Percentiles rank a stretch among this genome's conserved stretches.
Conservation (phyloP, 35 echinoderm and acorn worm species). For the Lytechinus pictus region DNA sequence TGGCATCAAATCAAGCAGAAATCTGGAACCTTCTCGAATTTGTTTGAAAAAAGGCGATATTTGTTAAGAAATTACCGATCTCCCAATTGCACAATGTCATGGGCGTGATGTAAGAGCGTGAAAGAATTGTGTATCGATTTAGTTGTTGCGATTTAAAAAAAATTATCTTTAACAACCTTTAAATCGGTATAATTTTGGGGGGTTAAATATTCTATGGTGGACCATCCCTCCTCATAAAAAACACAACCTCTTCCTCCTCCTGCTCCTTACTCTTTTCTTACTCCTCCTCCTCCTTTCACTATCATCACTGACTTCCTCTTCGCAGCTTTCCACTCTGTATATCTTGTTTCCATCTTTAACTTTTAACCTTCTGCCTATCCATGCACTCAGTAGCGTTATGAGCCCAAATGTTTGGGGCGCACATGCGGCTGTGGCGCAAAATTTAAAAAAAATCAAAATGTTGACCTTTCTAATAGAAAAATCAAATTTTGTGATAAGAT, state of each 20-base stretch:
- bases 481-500: too few species aligned
- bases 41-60: background rate
- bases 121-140: background rate
- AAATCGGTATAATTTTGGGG: too few species aligned
- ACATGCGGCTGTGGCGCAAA: too few species aligned
- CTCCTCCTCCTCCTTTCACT: background rate
- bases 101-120: background rate
- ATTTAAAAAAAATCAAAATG: too few species aligned
- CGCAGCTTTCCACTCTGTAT: background rate
- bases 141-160: too few species aligned
- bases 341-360: background rate
- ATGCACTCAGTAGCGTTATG: too few species aligned
- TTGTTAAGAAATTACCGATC: background rate
- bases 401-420: too few species aligned
- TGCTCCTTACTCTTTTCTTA: background rate
- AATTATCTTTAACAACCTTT: too few species aligned
- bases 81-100: background rate
- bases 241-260: background rate
- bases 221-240: too few species aligned
- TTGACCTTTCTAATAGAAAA: too few species aligned
- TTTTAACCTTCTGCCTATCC: background rate
- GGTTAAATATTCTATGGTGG: too few species aligned
- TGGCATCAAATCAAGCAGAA: background rate
- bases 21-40: background rate
- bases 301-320: background rate